Evolutionary conservation across 2,113 vertebrate species (phyloP), one percentile per base, ranked within the genome.

Genomic region (Ploceus nigricollis): DNA sequence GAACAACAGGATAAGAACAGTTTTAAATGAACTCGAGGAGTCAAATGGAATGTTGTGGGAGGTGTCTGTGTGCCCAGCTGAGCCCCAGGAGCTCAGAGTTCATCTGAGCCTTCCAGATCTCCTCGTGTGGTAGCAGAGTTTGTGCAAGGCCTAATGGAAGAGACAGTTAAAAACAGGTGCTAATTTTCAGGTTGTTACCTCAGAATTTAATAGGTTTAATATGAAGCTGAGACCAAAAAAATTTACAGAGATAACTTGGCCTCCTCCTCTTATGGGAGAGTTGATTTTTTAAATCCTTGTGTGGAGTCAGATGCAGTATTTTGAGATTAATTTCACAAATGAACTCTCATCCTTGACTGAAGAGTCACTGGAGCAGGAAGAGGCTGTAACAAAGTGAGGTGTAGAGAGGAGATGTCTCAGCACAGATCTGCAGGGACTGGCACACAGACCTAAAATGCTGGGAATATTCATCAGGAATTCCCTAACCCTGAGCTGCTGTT

Each of bases 1-100:
- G 57, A 76, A 18, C 25, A 31, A 2, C 27, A 66, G 23, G 37
- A 1, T 24, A 13, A 53, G 39, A 72, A 6, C 12, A 10, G 44
- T 35, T 84, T 37, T 13, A 77, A 42, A 31, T 25, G 40, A 21
- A 3, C 39, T 31, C 1, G 4, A 42, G 73, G 64, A 16, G 54
- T 33, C 4, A 5, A 6, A 6, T 23, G 27, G 45, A 48, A 35
- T 53, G n/a, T 1, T 28, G 4, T 1, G 21, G 40, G 21, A 17
- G 51, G 68, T 48, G 68, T 80, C 51, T 2, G 11, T 37, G 51
- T 39, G 39, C 37, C 53, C 25, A 9, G 2, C 28, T 13, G 68
- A 90, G 78, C 53, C 68, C 37, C 31, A 21, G 11, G 45, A 27
- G 4, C n/a, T 57, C 63, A 21, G 40, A 15, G 37, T 1, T 4